Conservation (phyloP, 2,113 vertebrate genomes). For the Saccopteryx bilineata region DNA sequence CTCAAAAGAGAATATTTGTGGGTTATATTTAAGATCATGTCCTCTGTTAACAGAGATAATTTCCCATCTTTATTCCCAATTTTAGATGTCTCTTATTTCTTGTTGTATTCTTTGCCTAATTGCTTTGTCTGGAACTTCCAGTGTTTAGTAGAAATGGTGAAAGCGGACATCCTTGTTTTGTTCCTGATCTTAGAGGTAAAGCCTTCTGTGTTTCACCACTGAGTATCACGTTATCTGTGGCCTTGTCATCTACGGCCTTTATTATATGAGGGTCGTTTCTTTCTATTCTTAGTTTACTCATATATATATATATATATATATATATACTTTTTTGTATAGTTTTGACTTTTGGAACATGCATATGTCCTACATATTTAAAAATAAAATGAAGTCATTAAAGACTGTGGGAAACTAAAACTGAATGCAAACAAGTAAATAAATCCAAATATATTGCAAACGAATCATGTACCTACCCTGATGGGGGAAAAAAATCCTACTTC, state of each 20-base stretch:
- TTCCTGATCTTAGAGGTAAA: not conserved
- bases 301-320: no score
- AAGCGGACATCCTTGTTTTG: not conserved
- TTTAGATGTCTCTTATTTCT: not conserved
- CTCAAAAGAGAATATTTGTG: not conserved
- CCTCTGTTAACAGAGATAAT: not conserved
- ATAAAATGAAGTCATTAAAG: not conserved
- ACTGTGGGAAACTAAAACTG: not conserved
- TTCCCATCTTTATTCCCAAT: not conserved
- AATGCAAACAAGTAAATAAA: not conserved
- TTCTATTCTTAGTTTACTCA: constrained; percentile 3
- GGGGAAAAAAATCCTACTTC: not conserved
- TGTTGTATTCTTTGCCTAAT: not conserved
- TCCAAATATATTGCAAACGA: not conserved
- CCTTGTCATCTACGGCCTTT: not conserved
- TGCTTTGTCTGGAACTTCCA: not conserved
- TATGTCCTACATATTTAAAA: not conserved
- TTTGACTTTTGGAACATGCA: not conserved
- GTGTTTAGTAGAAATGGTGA: not conserved
- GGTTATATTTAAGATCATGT: not conserved
- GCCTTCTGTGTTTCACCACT: not conserved
- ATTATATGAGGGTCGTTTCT: not conserved
- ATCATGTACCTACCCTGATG: not conserved
- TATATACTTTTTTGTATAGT: not conserved
- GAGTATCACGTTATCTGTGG: not conserved